phyloP scores from a whole-genome alignment of 30 jellyfish, hydroid and myxozoan species.

The Phacellophora camtschatica region DNA sequence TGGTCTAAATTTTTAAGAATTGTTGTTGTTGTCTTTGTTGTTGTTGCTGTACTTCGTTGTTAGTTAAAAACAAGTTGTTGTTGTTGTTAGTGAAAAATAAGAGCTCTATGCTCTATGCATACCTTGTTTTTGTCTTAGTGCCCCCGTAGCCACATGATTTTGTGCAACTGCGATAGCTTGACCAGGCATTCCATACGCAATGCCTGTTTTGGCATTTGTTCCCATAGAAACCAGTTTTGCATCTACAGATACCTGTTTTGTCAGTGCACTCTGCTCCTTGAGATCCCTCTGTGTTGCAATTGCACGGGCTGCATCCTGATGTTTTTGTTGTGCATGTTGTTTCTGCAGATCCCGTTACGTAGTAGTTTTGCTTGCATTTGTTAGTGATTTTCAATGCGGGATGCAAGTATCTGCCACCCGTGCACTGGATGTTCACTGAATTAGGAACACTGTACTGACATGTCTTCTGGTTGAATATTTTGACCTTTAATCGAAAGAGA shows the following conservation, averaged over 20 bases:
- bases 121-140: background rate
- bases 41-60: too few relatives aligned
- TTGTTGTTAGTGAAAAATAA: too few relatives aligned
- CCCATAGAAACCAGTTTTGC: constrained; percentile 45
- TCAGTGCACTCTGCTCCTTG: constrained; percentile 1
- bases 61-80: too few relatives aligned
- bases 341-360: background rate
- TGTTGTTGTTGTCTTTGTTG: too few relatives aligned
- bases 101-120: too few relatives aligned
- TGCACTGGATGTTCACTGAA: constrained; percentile 23
- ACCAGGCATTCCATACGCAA: constrained; percentile 38
- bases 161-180: background rate
- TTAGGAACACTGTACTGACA: constrained; percentile 14
- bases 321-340: constrained; percentile 10
- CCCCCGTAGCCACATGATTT: constrained; percentile 2
- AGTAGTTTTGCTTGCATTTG: constrained; percentile 18
- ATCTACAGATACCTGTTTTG: constrained; percentile 9
- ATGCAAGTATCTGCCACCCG: constrained; percentile 28
- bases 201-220: constrained; percentile 13
- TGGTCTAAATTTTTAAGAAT: too few relatives aligned
- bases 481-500: background rate
- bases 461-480: background rate
- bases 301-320: constrained; percentile 30
- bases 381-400: constrained; percentile 18
- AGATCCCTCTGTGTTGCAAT: constrained; percentile 30